Conservation (phyloP, 2,888 invertebrate genomes). For the Pelosia muscerda region DNA sequence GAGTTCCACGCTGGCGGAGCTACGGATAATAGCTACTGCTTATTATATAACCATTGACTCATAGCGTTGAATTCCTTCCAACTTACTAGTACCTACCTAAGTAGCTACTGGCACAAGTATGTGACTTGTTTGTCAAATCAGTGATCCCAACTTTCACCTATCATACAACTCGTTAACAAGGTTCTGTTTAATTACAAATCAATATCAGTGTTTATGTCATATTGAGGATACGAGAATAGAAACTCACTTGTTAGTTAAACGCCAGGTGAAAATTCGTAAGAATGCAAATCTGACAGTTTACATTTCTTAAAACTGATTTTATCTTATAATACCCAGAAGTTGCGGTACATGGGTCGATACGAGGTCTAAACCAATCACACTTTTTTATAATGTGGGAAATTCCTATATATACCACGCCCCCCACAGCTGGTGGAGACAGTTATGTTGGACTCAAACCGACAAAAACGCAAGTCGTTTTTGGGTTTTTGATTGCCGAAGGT, state of each 20-base stretch:
- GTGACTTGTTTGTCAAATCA: background rate
- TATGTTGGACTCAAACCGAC: no score
- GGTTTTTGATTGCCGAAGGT: no score
- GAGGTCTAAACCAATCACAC: no score
- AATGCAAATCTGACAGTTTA: background rate
- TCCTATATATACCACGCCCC: no score
- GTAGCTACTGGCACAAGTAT: background rate
- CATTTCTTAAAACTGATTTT: background rate
- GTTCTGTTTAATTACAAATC: background rate
- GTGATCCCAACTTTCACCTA: background rate
- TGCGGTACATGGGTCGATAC: no score
- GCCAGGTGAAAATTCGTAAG: background rate
- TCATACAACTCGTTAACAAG: background rate
- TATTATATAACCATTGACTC: background rate
- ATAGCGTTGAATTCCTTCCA: background rate
- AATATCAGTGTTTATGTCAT: background rate
- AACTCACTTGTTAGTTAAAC: background rate
- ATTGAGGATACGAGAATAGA: background rate
- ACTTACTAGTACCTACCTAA: background rate
- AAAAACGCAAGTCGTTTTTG: no score
- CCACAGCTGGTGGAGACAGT: no score
- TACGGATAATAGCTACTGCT: background rate
- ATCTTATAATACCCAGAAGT: background rate
- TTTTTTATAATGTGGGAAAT: no score
- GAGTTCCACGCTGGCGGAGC: no score